Evolutionary conservation across 1,140 invertebrate genomes (phyloP), one percentile per base, ranked within the genome.

Genomic region (Drosophila arawakana): DNA sequence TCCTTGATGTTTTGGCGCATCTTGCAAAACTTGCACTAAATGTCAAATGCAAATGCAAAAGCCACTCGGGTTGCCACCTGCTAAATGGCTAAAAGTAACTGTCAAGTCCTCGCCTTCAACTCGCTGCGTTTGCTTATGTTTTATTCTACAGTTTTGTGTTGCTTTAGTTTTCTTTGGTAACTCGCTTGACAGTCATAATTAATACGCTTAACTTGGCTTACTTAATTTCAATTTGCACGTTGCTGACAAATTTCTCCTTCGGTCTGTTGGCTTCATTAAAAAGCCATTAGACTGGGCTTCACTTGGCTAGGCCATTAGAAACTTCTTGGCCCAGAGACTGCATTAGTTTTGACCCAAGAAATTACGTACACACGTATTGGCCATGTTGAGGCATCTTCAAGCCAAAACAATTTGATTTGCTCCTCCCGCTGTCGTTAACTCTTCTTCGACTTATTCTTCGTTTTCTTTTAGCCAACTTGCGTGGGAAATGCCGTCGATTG

Each of bases 41-140:
- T 88, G 83, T 88, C 83, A 88, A 72, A 83, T 83, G 83, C 84
- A 88, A 88, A 88, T 88, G 77, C 66, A 70, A 89, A 89, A 80
- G 81, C 71, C 63, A 72, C 65, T 67, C 52, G 68, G 25, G 25
- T 43, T 46, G 83, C 68, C 82, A 82, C 80, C 82, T 86, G 76
- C 80, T 79, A 81, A 81, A 68, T 47, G 18, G 54, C 35, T 47
- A 39, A 18, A 41, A 60, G 46, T 34, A 47, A 70, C 59, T 74
- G 57, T 70, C 72, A 52, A 52, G 59, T 67, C 83, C 78, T 88
- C 71, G 60, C 21, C 54, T 41, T 2, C 13, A 35, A 2, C 1
- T 54, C 11, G 1, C 18, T 2, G 5, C 13, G n/a, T 7, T 71
- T 62, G 65, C 66, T 74, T 62, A 49, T 57, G 43, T 59, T 58